phyloP scores from a whole-genome alignment of 2,797 vertebrate genomes.

The Margarornis squamiger region DNA sequence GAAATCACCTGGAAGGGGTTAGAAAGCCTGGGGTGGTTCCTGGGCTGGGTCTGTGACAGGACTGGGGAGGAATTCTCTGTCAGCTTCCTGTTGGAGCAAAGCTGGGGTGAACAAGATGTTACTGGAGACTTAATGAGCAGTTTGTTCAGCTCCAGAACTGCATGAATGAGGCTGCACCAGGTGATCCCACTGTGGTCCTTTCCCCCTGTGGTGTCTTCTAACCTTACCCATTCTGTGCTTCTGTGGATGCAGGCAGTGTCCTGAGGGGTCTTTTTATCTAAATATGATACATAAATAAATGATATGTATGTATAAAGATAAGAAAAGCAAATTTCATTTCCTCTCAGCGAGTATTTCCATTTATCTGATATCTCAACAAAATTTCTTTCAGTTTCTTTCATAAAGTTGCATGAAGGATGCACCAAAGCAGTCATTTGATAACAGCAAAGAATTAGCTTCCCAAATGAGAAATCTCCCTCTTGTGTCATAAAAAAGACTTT shows the following conservation, averaged over 20 bases:
- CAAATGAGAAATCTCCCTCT: constrained; percentile 35
- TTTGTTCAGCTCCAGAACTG: not conserved
- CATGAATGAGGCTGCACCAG: not conserved
- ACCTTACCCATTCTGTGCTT: not conserved
- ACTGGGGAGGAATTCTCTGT: not conserved
- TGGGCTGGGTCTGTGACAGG: not conserved
- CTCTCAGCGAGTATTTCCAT: not conserved
- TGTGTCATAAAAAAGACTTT: not conserved
- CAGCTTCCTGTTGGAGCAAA: not conserved
- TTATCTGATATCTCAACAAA: not conserved
- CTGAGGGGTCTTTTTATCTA: not conserved
- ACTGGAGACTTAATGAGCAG: fast-evolving
- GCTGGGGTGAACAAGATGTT: fast-evolving
- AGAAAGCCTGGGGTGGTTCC: not conserved
- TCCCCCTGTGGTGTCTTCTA: not conserved
- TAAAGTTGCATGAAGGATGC: not conserved
- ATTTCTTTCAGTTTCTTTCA: not conserved
- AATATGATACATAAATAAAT: fast-evolving
- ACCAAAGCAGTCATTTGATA: not conserved
- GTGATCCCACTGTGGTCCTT: not conserved
- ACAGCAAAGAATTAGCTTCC: not conserved
- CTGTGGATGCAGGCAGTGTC: not conserved
- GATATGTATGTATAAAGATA: not conserved
- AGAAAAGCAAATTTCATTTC: not conserved
- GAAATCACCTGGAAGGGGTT: not conserved